A percentile compares a stretch with the other conserved stretches of the same genome.
Evolutionary conservation across 2,797 vertebrate species (phyloP).

Genomic region (Enteromius trimaculatus): DNA sequence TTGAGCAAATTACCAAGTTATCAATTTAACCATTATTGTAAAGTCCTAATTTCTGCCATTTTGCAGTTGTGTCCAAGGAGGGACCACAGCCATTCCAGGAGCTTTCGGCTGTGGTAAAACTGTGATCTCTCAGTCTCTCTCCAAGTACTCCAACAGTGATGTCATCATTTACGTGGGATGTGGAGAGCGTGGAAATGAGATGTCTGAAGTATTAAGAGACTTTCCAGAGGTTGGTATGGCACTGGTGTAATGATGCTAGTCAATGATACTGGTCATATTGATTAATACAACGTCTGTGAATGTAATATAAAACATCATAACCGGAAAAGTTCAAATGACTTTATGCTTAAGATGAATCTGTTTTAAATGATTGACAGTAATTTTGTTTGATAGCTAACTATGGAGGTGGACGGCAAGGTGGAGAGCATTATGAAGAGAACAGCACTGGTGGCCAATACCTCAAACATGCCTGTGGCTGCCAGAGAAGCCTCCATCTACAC

Average conservation of each 20-base stretch:
- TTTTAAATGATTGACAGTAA: constrained; percentile 54
- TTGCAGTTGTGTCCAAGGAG: constrained; percentile 93
- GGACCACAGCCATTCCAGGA: constrained; percentile 97
- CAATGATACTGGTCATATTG: not conserved
- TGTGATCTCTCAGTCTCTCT: constrained; percentile 97
- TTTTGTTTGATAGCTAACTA: constrained; percentile 84
- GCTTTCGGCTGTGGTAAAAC: constrained; percentile 99
- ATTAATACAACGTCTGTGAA: not conserved
- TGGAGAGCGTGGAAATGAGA: constrained; percentile 98
- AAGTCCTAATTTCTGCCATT: not conserved
- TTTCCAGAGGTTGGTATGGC: constrained; percentile 74
- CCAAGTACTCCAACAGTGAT: constrained; percentile 98
- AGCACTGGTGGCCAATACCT: constrained; percentile 96
- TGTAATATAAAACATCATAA: not conserved
- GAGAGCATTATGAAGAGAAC: constrained; percentile 99
- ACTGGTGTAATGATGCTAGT: not conserved
- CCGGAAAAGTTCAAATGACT: not conserved
- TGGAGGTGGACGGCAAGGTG: constrained; percentile 95
- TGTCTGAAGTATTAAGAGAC: constrained; percentile 98
- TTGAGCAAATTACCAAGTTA: not conserved
- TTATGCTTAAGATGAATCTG: not conserved
- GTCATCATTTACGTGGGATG: constrained; percentile 98
- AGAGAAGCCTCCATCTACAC: constrained; percentile 98
- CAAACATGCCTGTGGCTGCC: constrained; percentile 99
- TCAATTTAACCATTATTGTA: constrained; percentile 67